phyloP scores from a whole-genome alignment of 2,797 vertebrate genomes.

The Spinus olivaceus region DNA sequence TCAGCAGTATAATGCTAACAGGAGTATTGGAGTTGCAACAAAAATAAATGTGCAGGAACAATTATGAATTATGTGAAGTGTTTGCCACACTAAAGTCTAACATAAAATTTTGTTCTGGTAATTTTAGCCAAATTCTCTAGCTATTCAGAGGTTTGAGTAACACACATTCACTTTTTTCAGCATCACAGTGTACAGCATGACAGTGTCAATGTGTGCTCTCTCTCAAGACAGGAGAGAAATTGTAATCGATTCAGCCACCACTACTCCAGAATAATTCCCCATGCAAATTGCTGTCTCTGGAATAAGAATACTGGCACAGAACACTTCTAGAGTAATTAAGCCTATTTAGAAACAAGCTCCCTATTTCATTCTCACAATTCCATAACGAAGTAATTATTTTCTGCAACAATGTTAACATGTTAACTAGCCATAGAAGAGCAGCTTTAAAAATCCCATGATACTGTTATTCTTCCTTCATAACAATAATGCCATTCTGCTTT shows the following conservation, averaged over 20 bases:
- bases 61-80: neutral
- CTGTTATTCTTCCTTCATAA: neutral
- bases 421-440: neutral
- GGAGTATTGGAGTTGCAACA: neutral
- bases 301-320: neutral
- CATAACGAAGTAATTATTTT: neutral
- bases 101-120: neutral
- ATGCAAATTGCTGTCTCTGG: neutral
- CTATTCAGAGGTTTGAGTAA: neutral
- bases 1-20: neutral
- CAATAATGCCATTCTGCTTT: conserved; percentile 4
- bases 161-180: neutral
- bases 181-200: neutral
- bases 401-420: neutral
- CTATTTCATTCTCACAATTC: neutral
- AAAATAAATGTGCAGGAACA: neutral
- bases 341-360: neutral
- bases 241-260: neutral
- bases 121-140: neutral
- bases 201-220: neutral
- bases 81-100: neutral
- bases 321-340: neutral
- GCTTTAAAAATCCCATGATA: conserved; percentile 4
- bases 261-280: neutral
- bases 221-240: neutral